Percentiles rank a stretch among this genome's conserved stretches.
Conservation (phyloP, 2,888 invertebrate species). For the Smittia aterrima region DNA sequence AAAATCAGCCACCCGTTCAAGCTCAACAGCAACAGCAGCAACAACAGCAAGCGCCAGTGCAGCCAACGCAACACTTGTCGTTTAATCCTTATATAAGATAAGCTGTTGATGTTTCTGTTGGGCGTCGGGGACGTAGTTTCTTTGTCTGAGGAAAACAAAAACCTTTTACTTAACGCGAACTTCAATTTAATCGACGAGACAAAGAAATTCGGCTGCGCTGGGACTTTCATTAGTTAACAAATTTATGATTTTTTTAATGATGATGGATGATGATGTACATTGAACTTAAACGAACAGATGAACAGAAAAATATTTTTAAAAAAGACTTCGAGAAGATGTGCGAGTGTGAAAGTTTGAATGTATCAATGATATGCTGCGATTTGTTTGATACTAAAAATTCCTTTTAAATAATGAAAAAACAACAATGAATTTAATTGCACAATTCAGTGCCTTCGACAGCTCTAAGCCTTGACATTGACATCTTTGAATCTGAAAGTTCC, state of each 20-base stretch:
- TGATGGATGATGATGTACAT: neutral
- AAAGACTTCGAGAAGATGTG: neutral
- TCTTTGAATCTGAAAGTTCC: no score
- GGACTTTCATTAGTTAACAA: slow-evolving; percentile 1
- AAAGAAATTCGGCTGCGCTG: slow-evolving; percentile 6
- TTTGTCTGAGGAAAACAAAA: no score
- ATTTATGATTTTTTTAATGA: neutral
- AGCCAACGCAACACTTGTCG: slow-evolving; percentile 26
- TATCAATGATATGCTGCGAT: neutral
- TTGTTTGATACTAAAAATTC: neutral
- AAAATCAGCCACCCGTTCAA: slow-evolving; percentile 35
- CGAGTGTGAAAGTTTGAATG: neutral
- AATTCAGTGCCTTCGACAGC: neutral
- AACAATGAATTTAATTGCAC: neutral
- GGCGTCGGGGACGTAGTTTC: neutral
- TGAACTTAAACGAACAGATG: neutral
- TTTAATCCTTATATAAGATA: slow-evolving; percentile 39
- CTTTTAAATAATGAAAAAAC: neutral
- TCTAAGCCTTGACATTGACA: no score
- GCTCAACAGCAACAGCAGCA: slow-evolving; percentile 11
- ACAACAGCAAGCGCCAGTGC: slow-evolving; percentile 20
- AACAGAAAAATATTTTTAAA: neutral
- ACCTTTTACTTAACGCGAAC: no score
- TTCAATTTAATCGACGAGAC: no score
- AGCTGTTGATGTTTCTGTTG: neutral